Percentiles rank a stretch among this genome's conserved stretches.
Conservation (phyloP, 2,797 vertebrate species). For the Craterocephalus amniculus region DNA sequence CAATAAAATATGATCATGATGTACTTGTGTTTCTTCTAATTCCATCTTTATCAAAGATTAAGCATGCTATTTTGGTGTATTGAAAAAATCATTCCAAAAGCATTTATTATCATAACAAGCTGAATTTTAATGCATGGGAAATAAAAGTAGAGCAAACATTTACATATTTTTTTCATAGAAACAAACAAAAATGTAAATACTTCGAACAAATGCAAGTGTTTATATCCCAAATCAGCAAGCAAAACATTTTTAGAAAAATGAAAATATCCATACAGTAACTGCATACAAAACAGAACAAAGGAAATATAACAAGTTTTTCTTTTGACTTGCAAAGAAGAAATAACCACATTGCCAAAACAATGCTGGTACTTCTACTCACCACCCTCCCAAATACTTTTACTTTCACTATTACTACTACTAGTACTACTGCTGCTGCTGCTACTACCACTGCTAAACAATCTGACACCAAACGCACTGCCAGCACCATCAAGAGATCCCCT, state of each 20-base stretch:
- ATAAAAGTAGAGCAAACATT: not conserved
- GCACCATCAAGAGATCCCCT: not conserved
- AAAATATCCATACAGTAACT: too few relatives aligned
- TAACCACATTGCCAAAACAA: not conserved
- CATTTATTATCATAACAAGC: not conserved
- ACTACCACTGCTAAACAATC: constrained; percentile 9
- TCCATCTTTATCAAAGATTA: too few relatives aligned
- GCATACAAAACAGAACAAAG: not conserved
- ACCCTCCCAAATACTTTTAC: constrained; percentile 23
- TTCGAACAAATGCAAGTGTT: not conserved
- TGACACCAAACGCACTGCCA: constrained; percentile 5
- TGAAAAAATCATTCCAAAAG: not conserved
- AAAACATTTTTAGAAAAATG: not conserved
- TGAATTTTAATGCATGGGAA: not conserved
- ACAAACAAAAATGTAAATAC: not conserved
- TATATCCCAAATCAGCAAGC: not conserved
- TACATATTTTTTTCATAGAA: not conserved
- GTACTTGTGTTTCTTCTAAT: too few relatives aligned
- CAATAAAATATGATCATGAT: too few relatives aligned
- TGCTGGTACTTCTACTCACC: not conserved
- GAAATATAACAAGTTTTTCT: not conserved
- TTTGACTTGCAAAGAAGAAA: not conserved
- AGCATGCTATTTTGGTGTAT: too few relatives aligned
- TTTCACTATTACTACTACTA: constrained; percentile 15
- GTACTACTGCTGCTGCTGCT: constrained; percentile 22